A percentile compares a stretch with the other conserved stretches of the same genome.
phyloP scores from a whole-genome alignment of 2,113 vertebrate species.

The Tonatia bakeri region DNA sequence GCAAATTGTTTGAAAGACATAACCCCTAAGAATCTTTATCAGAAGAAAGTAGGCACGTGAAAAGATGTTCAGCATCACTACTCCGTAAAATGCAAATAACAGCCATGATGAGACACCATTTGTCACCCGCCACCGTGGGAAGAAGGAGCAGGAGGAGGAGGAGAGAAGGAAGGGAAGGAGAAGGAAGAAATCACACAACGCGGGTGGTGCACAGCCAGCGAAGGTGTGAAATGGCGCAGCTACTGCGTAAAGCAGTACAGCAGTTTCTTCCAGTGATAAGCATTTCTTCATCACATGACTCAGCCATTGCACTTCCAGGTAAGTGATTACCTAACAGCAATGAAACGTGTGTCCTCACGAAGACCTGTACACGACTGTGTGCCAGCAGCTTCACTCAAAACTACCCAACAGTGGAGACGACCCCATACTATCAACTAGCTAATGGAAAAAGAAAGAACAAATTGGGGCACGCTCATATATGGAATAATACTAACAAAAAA shows the following conservation, averaged over 20 bases:
- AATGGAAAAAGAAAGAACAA: not conserved
- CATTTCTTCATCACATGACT: not conserved
- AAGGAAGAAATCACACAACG: not conserved
- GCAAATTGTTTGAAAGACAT: not conserved
- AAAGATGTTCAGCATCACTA: not conserved
- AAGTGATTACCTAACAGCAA: not conserved
- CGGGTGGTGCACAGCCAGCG: rapidly evolving
- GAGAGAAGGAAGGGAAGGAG: not conserved
- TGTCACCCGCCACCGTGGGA: too few relatives aligned
- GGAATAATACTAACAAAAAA: not conserved
- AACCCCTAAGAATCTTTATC: not conserved
- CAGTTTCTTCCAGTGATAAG: not conserved
- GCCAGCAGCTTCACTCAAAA: not conserved
- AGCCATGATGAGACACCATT: not conserved
- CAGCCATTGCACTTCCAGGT: not conserved
- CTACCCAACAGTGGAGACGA: not conserved
- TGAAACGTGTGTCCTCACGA: not conserved
- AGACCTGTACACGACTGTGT: not conserved
- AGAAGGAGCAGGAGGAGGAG: not conserved
- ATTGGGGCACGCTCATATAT: rapidly evolving
- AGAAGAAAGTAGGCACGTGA: not conserved
- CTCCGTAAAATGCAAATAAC: not conserved
- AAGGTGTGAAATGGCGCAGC: not conserved
- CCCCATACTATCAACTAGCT: not conserved
- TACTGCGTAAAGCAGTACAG: not conserved